Conservation (phyloP, 2,888 invertebrate species). For the Melitaea athalia region DNA sequence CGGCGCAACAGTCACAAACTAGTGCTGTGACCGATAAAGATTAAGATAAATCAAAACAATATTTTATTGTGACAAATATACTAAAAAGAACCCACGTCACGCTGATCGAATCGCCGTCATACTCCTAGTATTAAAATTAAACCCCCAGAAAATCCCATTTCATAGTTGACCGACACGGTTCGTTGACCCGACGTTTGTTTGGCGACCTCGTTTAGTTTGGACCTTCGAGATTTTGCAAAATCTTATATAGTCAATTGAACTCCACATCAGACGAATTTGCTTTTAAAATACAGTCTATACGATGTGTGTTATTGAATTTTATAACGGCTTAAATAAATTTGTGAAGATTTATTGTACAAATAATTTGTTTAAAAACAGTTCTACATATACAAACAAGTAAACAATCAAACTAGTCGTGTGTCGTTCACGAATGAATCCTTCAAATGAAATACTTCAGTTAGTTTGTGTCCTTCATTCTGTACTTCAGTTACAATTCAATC, state of each 20-base stretch:
- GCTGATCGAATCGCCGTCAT: constrained; percentile 26
- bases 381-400: too few relatives aligned
- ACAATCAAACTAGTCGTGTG: too few relatives aligned
- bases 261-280: constrained; percentile 21
- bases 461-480: too few relatives aligned
- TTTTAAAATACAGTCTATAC: constrained; percentile 18
- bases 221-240: constrained; percentile 48
- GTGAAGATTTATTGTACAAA: too few relatives aligned
- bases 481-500: too few relatives aligned
- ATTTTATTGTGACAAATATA: neutral
- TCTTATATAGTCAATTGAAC: constrained; percentile 50
- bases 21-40: too few relatives aligned
- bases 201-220: constrained; percentile 47
- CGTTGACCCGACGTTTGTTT: constrained; percentile 61
- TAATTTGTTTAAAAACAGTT: too few relatives aligned
- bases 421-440: too few relatives aligned
- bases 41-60: neutral
- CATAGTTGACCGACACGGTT: constrained; percentile 48
- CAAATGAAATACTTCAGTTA: too few relatives aligned
- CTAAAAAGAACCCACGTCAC: constrained; percentile 1
- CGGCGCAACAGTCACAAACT: too few relatives aligned
- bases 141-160: constrained; percentile 32
- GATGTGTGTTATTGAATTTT: neutral
- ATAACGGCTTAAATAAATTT: neutral
- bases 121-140: constrained; percentile 31